A percentile compares a stretch with the other conserved stretches of the same genome.
These are phyloP conservation scores for Porites evermanni DNA, from an alignment of 92 coral and sea anemone genomes.

Conservation along the genomic window DNA sequence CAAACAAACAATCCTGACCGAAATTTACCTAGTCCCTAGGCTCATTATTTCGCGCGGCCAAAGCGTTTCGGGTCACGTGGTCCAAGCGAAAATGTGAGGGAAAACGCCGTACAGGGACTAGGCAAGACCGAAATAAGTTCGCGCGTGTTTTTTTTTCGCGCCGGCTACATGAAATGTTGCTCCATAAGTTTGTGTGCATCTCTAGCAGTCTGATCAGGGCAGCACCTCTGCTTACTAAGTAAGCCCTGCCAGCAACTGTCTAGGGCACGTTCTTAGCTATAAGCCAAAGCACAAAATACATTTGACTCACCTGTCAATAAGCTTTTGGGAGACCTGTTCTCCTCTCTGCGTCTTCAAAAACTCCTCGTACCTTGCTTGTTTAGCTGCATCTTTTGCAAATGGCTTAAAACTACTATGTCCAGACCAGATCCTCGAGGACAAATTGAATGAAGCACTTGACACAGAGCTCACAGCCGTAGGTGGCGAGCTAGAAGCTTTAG, in stretches of 20 bases:
- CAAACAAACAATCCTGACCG: too few species aligned
- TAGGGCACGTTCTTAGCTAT: not conserved
- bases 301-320: conserved; percentile 64
- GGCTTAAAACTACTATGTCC: conserved; percentile 78
- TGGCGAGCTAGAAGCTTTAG: conserved; percentile 5
- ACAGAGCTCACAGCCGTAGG: not conserved
- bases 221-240: too few species aligned
- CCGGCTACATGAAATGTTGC: too few species aligned
- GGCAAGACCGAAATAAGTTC: too few species aligned
- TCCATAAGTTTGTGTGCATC: too few species aligned
- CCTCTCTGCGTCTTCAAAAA: conserved; percentile 63
- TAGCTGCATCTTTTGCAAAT: conserved; percentile 86
- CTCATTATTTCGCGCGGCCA: too few species aligned
- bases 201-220: too few species aligned
- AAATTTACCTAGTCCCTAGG: too few species aligned
- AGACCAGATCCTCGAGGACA: conserved; percentile 1
- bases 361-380: conserved; percentile 90
- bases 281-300: not conserved
- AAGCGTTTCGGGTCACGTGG: too few species aligned
- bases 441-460: not conserved
- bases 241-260: not conserved
- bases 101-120: too few species aligned
- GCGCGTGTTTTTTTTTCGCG: too few species aligned
- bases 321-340: conserved; percentile 34
- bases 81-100: too few species aligned